phyloP scores from a whole-genome alignment of 2,888 invertebrate genomes.

The Lasioglossum oenotherae region DNA sequence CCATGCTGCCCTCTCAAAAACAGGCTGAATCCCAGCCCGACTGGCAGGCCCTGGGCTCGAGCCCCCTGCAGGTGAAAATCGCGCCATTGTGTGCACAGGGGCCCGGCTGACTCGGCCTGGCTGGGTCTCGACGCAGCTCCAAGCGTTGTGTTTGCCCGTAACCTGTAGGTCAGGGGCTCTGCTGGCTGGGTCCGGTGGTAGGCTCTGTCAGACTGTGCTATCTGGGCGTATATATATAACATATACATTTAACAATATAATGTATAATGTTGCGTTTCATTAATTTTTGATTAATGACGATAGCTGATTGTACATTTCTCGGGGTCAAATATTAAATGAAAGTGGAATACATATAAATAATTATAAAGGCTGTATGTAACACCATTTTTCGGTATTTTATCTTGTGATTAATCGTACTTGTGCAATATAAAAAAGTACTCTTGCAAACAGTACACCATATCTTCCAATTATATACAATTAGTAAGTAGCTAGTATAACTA shows the following conservation, averaged over 20 bases:
- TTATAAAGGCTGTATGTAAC: conserved; percentile 47
- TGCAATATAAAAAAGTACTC: conserved; percentile 43
- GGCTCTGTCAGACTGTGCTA: no score
- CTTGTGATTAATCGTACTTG: conserved; percentile 56
- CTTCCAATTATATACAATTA: conserved; percentile 20
- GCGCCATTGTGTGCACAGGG: no score
- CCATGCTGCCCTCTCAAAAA: no score
- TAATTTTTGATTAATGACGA: conserved; percentile 41
- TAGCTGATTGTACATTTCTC: conserved; percentile 25
- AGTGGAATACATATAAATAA: conserved; percentile 27
- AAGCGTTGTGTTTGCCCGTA: no score
- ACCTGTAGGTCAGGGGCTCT: no score
- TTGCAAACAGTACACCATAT: conserved; percentile 8
- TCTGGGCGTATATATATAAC: conserved; percentile 12
- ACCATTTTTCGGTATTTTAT: conserved; percentile 50
- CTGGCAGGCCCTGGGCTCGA: no score
- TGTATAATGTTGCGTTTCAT: conserved; percentile 33
- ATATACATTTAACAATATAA: conserved; percentile 40
- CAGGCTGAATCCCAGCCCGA: no score
- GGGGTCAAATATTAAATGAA: conserved; percentile 23
- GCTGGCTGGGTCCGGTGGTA: no score
- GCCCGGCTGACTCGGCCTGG: no score
- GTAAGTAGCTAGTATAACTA: conserved; percentile 7
- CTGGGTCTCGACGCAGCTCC: no score
- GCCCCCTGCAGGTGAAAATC: no score